Conservation (phyloP, 2,113 vertebrate species). For the Pangasianodon hypophthalmus region DNA sequence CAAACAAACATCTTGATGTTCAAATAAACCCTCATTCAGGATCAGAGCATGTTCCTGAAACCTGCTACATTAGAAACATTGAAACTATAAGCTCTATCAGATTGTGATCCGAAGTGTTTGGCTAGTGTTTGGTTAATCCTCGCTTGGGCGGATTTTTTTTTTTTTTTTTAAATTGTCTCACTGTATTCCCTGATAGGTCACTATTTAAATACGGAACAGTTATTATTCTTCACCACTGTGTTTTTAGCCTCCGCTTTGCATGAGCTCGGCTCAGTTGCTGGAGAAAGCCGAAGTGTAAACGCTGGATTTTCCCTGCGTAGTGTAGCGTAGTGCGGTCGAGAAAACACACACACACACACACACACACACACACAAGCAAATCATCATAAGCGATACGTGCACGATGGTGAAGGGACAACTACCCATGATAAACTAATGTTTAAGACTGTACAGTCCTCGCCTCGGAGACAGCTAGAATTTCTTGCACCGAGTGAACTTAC, state of each 20-base stretch:
- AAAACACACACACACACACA: slow-evolving; percentile 8
- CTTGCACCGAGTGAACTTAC: not conserved
- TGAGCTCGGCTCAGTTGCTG: not conserved
- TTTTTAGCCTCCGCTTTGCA: not conserved
- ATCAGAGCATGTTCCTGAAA: too few relatives aligned
- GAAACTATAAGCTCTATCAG: too few relatives aligned
- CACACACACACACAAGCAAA: not conserved
- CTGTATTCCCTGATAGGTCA: not conserved
- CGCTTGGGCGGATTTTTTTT: too few relatives aligned
- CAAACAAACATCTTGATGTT: too few relatives aligned
- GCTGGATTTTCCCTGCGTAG: slow-evolving; percentile 24
- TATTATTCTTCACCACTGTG: not conserved
- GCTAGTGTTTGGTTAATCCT: not conserved
- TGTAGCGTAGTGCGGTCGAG: slow-evolving; percentile 9
- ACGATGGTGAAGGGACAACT: not conserved
- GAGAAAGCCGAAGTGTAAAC: slow-evolving; percentile 15
- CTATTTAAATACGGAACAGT: not conserved
- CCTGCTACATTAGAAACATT: too few relatives aligned
- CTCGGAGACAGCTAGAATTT: not conserved
- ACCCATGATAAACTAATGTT: not conserved
- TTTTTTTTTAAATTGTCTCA: not conserved
- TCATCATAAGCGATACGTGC: not conserved
- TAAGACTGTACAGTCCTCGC: not conserved
- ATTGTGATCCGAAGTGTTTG: too few relatives aligned
- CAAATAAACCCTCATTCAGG: too few relatives aligned